These are phyloP conservation scores for Cydia splendana DNA, from an alignment of 1,140 invertebrate genomes.

Conservation along the genomic window DNA sequence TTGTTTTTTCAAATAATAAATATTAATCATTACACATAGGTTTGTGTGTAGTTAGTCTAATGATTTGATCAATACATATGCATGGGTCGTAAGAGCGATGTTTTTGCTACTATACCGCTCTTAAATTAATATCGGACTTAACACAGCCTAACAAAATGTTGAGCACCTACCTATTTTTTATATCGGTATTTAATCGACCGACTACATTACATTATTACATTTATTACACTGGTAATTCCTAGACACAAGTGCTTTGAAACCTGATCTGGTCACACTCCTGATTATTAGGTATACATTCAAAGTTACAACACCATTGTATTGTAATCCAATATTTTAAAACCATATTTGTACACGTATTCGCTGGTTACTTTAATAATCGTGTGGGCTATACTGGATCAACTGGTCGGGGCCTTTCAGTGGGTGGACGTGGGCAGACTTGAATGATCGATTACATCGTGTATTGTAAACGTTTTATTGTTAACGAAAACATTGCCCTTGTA, in stretches of 20 bases:
- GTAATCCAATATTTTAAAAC: background rate
- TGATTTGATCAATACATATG: too few species aligned
- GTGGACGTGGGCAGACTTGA: constrained; percentile 23
- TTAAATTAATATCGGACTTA: too few species aligned
- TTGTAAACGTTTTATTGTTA: background rate
- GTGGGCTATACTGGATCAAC: constrained; percentile 11
- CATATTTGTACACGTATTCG: background rate
- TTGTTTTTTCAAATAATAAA: background rate
- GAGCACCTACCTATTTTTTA: too few species aligned
- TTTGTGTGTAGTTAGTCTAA: background rate
- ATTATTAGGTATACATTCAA: too few species aligned
- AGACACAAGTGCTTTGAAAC: background rate
- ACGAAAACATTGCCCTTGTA: background rate
- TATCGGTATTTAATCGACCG: too few species aligned
- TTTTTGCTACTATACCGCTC: too few species aligned
- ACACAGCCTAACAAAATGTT: too few species aligned
- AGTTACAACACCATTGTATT: background rate
- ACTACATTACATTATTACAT: too few species aligned
- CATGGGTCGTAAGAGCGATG: too few species aligned
- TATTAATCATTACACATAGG: background rate
- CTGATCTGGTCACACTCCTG: background rate
- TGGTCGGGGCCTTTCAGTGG: constrained; percentile 16
- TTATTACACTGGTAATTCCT: background rate
- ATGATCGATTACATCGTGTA: constrained; percentile 7
- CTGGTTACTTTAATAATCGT: background rate